Percentiles rank a stretch among this genome's conserved stretches.
These are phyloP conservation scores for Trichomalopsis sarcophagae DNA, from an alignment of 1,140 invertebrate genomes.

Conservation along the genomic window DNA sequence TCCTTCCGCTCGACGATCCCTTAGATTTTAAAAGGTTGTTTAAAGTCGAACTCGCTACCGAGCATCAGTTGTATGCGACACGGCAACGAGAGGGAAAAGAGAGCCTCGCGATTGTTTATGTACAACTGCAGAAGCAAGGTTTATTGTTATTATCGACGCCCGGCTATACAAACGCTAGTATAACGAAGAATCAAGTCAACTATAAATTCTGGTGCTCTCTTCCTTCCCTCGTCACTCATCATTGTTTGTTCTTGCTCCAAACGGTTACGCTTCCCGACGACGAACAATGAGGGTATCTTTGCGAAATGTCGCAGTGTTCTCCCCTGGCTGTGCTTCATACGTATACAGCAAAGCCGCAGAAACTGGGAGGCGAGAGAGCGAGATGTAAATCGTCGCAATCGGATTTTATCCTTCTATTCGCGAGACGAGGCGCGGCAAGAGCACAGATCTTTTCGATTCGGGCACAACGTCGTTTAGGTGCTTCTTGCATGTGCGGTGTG, in stretches of 20 bases:
- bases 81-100: not conserved
- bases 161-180: not conserved
- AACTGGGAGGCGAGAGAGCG: not conserved
- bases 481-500: too few relatives aligned
- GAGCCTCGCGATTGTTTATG: conserved; percentile 2
- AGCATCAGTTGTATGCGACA: not conserved
- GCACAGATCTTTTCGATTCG: not conserved
- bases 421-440: not conserved
- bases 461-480: too few relatives aligned
- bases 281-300: conserved; percentile 23
- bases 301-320: conserved; percentile 25
- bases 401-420: conserved; percentile 28
- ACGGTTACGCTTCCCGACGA: conserved; percentile 28
- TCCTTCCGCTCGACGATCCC: not conserved
- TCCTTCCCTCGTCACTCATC: conserved; percentile 7
- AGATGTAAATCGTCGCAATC: conserved; percentile 34
- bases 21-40: conserved; percentile 16
- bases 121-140: not conserved
- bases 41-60: not conserved
- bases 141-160: not conserved
- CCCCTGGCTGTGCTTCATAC: not conserved
- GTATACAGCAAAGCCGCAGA: not conserved
- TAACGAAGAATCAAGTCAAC: conserved; percentile 25
- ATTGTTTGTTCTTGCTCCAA: conserved; percentile 21
- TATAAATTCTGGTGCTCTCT: not conserved